These are phyloP conservation scores for Gallinago media DNA, from an alignment of 2,113 vertebrate genomes.

Conservation along the genomic window DNA sequence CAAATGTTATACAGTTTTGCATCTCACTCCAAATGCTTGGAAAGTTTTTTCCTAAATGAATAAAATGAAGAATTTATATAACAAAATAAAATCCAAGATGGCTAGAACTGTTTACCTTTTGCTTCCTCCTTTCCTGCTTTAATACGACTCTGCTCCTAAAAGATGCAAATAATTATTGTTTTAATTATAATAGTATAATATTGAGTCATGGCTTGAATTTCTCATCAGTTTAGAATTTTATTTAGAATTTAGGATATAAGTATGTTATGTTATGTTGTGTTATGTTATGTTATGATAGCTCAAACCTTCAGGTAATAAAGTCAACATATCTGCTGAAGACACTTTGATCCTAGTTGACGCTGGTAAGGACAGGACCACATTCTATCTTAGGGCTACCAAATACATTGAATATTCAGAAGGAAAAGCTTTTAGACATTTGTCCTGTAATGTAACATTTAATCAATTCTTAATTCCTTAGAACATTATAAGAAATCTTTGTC, in stretches of 20 bases:
- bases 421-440: neutral
- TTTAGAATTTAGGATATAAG: neutral
- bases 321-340: neutral
- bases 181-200: neutral
- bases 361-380: neutral
- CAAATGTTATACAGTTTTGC: neutral
- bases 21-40: neutral
- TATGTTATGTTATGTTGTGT: neutral
- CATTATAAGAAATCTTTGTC: neutral
- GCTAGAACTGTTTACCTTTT: conserved; percentile 76
- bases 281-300: neutral
- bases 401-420: neutral
- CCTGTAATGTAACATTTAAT: neutral
- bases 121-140: conserved; percentile 87
- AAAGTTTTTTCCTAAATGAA: neutral
- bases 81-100: neutral
- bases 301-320: neutral
- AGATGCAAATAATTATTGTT: conserved; percentile 2
- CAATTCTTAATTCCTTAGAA: neutral
- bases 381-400: neutral
- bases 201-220: neutral
- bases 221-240: neutral
- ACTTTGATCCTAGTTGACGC: neutral
- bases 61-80: neutral
- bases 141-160: conserved; percentile 84